These are phyloP conservation scores for Cyprinodon diabolis DNA, from an alignment of 2,797 vertebrate species.

Conservation along the genomic window DNA sequence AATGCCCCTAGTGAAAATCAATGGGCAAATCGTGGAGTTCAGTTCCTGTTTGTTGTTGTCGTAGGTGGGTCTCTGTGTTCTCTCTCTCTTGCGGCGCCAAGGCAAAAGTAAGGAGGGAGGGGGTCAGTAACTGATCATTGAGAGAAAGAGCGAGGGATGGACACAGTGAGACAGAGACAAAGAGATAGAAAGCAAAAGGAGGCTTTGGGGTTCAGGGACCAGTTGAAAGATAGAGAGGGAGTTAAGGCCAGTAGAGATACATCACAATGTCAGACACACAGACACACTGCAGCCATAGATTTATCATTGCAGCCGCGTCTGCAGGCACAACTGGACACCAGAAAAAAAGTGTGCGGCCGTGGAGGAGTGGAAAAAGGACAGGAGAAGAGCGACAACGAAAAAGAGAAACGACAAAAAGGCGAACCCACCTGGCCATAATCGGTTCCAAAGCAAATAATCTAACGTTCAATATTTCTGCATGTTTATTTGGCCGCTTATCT, in stretches of 20 bases:
- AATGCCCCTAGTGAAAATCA: constrained; percentile 85
- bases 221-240: constrained; percentile 66
- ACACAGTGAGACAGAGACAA: constrained; percentile 54
- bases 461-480: constrained; percentile 18
- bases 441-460: constrained; percentile 38
- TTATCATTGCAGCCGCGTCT: constrained; percentile 82
- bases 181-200: constrained; percentile 51
- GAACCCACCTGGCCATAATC: constrained; percentile 52
- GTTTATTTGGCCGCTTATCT: constrained; percentile 9
- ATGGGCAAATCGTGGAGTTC: constrained; percentile 79
- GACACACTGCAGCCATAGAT: constrained; percentile 85
- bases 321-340: constrained; percentile 78
- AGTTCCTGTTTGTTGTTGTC: constrained; percentile 74
- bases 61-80: constrained; percentile 61
- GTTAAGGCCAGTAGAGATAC: constrained; percentile 79
- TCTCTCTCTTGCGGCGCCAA: constrained; percentile 64
- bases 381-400: constrained; percentile 48
- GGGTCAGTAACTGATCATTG: constrained; percentile 60
- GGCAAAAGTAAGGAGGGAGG: constrained; percentile 50
- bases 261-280: constrained; percentile 85
- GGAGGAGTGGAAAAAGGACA: constrained; percentile 64
- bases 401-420: constrained; percentile 64
- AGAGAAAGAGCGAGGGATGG: constrained; percentile 51
- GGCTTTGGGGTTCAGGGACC: constrained; percentile 44
- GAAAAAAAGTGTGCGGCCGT: constrained; percentile 69